phyloP scores from a whole-genome alignment of 1,140 invertebrate genomes.

The Drosophila repletoides region DNA sequence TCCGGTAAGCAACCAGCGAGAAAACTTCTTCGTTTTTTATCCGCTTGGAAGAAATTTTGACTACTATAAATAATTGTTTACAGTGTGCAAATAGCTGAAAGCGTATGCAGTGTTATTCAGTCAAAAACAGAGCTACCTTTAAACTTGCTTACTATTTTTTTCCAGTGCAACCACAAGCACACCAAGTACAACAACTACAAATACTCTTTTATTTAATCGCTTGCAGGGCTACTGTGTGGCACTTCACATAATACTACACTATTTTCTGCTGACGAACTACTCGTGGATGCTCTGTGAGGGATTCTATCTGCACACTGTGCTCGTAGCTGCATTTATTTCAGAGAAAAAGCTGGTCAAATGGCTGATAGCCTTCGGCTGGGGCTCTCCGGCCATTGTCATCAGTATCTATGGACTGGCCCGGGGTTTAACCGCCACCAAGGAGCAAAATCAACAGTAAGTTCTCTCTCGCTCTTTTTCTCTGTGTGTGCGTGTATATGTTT shows the following conservation, averaged over 20 bases:
- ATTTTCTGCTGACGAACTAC: conserved; percentile 95
- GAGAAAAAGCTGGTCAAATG: conserved; percentile 92
- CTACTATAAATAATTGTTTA: too few species aligned
- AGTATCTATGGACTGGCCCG: conserved; percentile 87
- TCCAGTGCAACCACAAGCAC: conserved; percentile 15
- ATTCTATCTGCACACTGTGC: conserved; percentile 95
- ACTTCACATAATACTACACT: conserved; percentile 93
- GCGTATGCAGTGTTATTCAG: too few species aligned
- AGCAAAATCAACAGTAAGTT: conserved; percentile 86
- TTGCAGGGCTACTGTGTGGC: conserved; percentile 90
- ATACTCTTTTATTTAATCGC: not conserved
- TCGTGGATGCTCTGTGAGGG: conserved; percentile 98
- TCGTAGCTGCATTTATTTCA: conserved; percentile 95
- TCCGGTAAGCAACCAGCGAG: conserved; percentile 82
- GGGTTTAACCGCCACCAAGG: conserved; percentile 82
- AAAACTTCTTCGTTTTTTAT: too few species aligned
- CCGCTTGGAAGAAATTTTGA: too few species aligned
- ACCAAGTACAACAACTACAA: too few species aligned
- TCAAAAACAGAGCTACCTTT: too few species aligned
- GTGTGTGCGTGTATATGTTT: too few species aligned
- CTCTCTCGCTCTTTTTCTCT: too few species aligned
- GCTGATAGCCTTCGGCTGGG: conserved; percentile 93
- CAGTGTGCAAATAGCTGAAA: not conserved
- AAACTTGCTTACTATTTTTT: not conserved
- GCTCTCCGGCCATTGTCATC: conserved; percentile 88